Evolutionary conservation across 2,888 invertebrate species (phyloP).

Genomic region (Aquatica leii): DNA sequence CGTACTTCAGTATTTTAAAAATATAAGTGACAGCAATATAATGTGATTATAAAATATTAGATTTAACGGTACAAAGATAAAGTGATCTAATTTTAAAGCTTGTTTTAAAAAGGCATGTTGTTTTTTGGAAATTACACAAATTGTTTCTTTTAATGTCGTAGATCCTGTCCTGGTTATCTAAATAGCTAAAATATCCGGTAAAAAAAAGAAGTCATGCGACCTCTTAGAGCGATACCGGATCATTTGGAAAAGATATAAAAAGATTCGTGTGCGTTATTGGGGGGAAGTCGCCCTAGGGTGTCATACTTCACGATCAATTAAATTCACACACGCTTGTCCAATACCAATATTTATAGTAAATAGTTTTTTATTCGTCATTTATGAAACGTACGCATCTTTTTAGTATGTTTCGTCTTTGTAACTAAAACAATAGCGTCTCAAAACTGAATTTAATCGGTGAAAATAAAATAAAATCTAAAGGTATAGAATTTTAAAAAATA

Average conservation of each 20-base stretch:
- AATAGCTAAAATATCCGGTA: conserved; percentile 22
- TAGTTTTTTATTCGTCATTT: too few relatives aligned
- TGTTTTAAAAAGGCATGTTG: too few relatives aligned
- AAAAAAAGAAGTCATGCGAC: conserved; percentile 37
- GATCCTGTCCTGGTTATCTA: conserved; percentile 11
- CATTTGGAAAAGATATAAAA: conserved; percentile 44
- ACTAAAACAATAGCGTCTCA: too few relatives aligned
- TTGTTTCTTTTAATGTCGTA: too few relatives aligned
- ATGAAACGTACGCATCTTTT: too few relatives aligned
- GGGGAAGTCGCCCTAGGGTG: conserved; percentile 29
- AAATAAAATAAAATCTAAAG: conserved; percentile 20
- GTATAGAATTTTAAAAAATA: conserved; percentile 17
- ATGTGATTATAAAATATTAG: too few relatives aligned
- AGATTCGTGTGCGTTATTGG: conserved; percentile 19
- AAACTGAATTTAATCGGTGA: too few relatives aligned
- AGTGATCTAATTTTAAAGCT: too few relatives aligned
- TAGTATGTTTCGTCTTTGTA: too few relatives aligned
- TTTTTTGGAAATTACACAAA: too few relatives aligned
- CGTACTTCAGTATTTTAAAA: conserved; percentile 17
- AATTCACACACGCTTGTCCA: conserved; percentile 16
- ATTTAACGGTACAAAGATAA: too few relatives aligned
- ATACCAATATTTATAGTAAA: not conserved
- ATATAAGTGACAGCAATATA: too few relatives aligned
- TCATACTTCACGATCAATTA: conserved; percentile 33
- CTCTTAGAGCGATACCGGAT: conserved; percentile 40